Conservation (phyloP, 1,140 invertebrate species). For the Drosophila eugracilis region DNA sequence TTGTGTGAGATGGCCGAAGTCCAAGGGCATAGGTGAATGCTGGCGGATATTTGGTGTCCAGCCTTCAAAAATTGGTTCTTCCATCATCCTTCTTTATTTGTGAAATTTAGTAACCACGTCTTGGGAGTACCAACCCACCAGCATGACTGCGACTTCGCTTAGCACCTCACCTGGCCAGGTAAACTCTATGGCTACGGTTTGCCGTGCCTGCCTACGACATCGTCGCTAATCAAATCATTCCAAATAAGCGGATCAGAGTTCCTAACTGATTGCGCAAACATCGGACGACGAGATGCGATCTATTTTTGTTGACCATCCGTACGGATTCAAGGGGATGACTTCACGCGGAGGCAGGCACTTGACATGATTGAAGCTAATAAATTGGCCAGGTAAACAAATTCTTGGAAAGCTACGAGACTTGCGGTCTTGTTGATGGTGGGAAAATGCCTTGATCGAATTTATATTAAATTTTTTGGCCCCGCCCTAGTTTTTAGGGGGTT, state of each 20-base stretch:
- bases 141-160: conserved; percentile 71
- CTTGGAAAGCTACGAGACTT: conserved; percentile 6
- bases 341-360: conserved; percentile 8
- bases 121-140: conserved; percentile 48
- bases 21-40: conserved; percentile 27
- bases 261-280: conserved; percentile 61
- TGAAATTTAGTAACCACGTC: conserved; percentile 63
- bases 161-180: conserved; percentile 49
- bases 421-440: neutral
- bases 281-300: conserved; percentile 12
- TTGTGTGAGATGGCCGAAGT: conserved; percentile 20
- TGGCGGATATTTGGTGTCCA: conserved; percentile 29
- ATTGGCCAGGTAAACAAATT: conserved; percentile 35
- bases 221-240: conserved; percentile 76
- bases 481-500: too few species aligned
- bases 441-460: neutral
- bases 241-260: conserved; percentile 47
- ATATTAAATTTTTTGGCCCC: too few species aligned
- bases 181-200: conserved; percentile 29
- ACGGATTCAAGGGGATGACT: conserved; percentile 1
- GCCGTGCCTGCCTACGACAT: conserved; percentile 67
- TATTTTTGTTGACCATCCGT: conserved; percentile 7
- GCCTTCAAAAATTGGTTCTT: conserved; percentile 10
- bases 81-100: conserved; percentile 24
- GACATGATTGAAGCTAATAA: conserved; percentile 38